Percentiles rank a stretch among this genome's conserved stretches.
These are phyloP conservation scores for Ictidomys tridecemlineatus DNA, from an alignment of 2,113 vertebrate species.

Conservation along the genomic window DNA sequence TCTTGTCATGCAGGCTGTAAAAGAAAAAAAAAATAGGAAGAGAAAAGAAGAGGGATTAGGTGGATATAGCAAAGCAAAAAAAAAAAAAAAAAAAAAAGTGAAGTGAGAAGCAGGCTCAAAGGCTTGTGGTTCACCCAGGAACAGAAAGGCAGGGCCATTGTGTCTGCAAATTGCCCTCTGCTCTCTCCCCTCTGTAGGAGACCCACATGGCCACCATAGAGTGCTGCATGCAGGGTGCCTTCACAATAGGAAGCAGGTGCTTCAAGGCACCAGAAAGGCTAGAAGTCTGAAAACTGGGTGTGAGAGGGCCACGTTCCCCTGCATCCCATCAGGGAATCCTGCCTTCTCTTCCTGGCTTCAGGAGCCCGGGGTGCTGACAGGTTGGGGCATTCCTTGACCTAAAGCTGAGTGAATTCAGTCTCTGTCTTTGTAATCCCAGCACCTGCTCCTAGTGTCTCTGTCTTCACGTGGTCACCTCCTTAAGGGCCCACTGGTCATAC, in stretches of 20 bases:
- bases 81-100: no score
- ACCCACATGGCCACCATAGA: not conserved
- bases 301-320: not conserved
- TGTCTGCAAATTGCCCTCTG: not conserved
- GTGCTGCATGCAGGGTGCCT: not conserved
- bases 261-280: not conserved
- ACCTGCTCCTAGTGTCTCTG: not conserved
- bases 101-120: not conserved
- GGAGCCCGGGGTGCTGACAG: not conserved
- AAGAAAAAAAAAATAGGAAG: not conserved
- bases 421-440: not conserved
- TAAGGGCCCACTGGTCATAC: not conserved
- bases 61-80: not conserved
- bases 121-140: not conserved
- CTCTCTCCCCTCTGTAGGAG: not conserved
- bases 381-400: not conserved
- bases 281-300: not conserved
- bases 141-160: not conserved
- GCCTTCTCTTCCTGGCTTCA: not conserved
- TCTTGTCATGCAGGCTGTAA: not conserved
- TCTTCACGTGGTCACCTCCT: not conserved
- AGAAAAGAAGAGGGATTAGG: not conserved
- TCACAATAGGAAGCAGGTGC: not conserved
- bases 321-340: not conserved
- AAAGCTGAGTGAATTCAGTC: not conserved